Conservation (phyloP, 2,113 vertebrate species). For the Eulemur macaco region DNA sequence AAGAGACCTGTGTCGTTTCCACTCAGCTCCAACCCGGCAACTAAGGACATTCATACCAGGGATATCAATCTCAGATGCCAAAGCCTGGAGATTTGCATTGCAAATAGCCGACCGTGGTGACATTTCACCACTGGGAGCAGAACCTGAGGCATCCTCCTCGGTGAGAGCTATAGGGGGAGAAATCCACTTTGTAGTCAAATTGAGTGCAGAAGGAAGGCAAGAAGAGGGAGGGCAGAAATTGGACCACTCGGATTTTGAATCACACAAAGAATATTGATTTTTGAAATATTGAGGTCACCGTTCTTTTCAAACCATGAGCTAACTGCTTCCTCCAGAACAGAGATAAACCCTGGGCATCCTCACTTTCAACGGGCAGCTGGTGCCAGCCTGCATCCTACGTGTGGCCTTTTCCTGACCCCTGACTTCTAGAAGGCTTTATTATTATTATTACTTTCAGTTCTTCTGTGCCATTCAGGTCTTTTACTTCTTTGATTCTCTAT, state of each 20-base stretch:
- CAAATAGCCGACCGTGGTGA: slow-evolving; percentile 28
- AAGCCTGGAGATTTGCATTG: slow-evolving; percentile 24
- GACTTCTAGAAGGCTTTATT: not conserved
- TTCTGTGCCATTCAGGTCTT: not conserved
- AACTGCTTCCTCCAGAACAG: not conserved
- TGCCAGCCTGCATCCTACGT: accelerated
- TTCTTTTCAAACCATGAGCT: not conserved
- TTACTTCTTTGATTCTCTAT: not conserved
- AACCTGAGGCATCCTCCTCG: slow-evolving; percentile 36
- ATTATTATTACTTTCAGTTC: not conserved
- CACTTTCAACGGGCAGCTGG: not conserved
- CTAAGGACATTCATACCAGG: slow-evolving; percentile 15
- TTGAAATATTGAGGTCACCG: not conserved
- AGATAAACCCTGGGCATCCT: accelerated
- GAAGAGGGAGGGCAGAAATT: not conserved
- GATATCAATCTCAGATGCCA: slow-evolving; percentile 56
- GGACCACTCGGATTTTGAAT: not conserved
- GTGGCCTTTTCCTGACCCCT: not conserved
- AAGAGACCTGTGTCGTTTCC: not conserved
- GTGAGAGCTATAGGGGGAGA: not conserved
- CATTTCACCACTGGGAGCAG: slow-evolving; percentile 44
- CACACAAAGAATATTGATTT: slow-evolving; percentile 1
- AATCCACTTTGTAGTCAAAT: slow-evolving; percentile 34
- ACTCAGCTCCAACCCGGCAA: not conserved
- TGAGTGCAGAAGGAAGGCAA: slow-evolving; percentile 52